Conservation (phyloP, 1,140 invertebrate species). For the Drosophila busckii region DNA sequence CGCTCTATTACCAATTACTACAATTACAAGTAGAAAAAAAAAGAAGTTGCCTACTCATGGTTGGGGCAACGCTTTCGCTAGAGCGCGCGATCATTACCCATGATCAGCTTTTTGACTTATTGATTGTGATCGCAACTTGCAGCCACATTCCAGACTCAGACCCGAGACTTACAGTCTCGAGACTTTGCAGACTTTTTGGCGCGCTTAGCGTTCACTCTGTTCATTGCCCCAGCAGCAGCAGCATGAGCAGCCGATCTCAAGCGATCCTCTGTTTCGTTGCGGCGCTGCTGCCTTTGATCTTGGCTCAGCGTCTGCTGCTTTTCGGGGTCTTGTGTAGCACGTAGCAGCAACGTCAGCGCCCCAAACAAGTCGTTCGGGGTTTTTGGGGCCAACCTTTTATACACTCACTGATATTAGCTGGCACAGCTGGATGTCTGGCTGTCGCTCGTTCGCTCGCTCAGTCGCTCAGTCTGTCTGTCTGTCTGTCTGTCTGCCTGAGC, state of each 20-base stretch:
- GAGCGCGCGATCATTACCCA: slow-evolving; percentile 74
- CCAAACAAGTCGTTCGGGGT: slow-evolving; percentile 46
- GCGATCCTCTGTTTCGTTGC: slow-evolving; percentile 19
- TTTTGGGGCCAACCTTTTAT: slow-evolving; percentile 55
- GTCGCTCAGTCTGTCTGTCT: neutral
- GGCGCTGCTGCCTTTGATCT: slow-evolving; percentile 74
- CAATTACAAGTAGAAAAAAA: slow-evolving; percentile 66
- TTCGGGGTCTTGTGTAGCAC: slow-evolving; percentile 52
- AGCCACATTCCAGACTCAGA: slow-evolving; percentile 3
- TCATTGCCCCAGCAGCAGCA: too few relatives aligned
- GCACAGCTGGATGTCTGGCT: slow-evolving; percentile 68
- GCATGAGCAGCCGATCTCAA: too few relatives aligned
- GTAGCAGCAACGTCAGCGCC: slow-evolving; percentile 63
- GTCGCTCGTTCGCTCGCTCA: slow-evolving; percentile 1
- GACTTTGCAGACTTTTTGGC: slow-evolving; percentile 75
- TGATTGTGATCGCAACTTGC: slow-evolving; percentile 68
- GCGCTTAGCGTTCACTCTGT: slow-evolving; percentile 40
- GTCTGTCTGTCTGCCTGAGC: slow-evolving; percentile 31
- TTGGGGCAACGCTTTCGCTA: slow-evolving; percentile 56
- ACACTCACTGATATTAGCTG: slow-evolving; percentile 54
- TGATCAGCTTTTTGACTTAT: slow-evolving; percentile 78
- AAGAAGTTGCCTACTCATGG: slow-evolving; percentile 53
- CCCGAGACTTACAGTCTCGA: slow-evolving; percentile 19
- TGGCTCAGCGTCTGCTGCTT: slow-evolving; percentile 46
- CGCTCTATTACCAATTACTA: slow-evolving; percentile 66